A percentile compares a stretch with the other conserved stretches of the same genome.
Conservation (phyloP, 2,888 invertebrate genomes). For the Crossocerus cetratus region DNA sequence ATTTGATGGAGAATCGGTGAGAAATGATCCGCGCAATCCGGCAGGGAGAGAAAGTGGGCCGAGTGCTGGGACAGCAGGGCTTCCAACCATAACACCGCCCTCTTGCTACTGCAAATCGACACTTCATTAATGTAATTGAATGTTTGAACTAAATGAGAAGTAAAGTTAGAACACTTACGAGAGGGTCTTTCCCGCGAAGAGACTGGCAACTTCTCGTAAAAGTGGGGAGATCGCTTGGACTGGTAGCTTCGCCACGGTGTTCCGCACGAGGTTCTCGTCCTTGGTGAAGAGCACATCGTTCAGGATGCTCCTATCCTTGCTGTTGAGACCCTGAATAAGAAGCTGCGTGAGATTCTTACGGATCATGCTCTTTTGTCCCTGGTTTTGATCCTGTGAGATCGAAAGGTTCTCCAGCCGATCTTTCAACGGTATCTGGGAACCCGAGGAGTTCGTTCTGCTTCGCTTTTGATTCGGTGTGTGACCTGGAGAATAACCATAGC, state of each 20-base stretch:
- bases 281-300: constrained; percentile 84
- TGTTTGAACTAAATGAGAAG: constrained; percentile 11
- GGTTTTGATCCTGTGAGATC: constrained; percentile 78
- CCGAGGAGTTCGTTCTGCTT: constrained; percentile 48
- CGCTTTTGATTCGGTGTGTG: constrained; percentile 28
- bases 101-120: constrained; percentile 77
- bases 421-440: constrained; percentile 88
- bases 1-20: constrained; percentile 80
- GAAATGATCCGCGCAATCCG: constrained; percentile 80
- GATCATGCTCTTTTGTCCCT: constrained; percentile 77
- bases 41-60: constrained; percentile 81
- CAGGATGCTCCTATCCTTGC: constrained; percentile 87
- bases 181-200: constrained; percentile 84
- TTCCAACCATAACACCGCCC: constrained; percentile 81
- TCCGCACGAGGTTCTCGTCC: constrained; percentile 83
- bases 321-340: constrained; percentile 90
- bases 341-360: constrained; percentile 87
- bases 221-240: constrained; percentile 86
- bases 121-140: constrained; percentile 1
- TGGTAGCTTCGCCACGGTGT: constrained; percentile 87
- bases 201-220: constrained; percentile 84
- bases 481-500: background rate
- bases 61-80: constrained; percentile 80
- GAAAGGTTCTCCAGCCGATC: constrained; percentile 89
- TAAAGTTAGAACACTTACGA: constrained; percentile 79